These are phyloP conservation scores for Poeciliopsis occidentalis DNA, from an alignment of 2,113 vertebrate genomes.

Conservation along the genomic window DNA sequence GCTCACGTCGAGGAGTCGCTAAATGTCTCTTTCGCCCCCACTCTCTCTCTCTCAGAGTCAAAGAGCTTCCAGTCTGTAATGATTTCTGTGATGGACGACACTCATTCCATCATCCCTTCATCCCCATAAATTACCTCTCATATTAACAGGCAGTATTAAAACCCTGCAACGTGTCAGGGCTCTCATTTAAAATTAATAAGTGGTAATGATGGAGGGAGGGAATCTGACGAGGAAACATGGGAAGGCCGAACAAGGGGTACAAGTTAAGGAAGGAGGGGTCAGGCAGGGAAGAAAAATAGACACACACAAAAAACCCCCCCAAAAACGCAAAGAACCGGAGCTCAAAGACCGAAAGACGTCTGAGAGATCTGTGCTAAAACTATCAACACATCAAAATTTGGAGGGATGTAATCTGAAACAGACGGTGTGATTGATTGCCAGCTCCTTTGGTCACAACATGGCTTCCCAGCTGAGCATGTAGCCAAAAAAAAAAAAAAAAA, in stretches of 20 bases:
- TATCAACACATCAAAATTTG: slow-evolving; percentile 14
- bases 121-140: slow-evolving; percentile 80
- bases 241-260: slow-evolving; percentile 49
- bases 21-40: slow-evolving; percentile 13
- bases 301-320: background rate
- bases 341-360: slow-evolving; percentile 6
- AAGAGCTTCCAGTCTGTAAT: slow-evolving; percentile 58
- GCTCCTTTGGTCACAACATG: slow-evolving; percentile 32
- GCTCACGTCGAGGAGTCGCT: slow-evolving; percentile 9
- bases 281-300: background rate
- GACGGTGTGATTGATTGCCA: slow-evolving; percentile 32
- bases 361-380: background rate
- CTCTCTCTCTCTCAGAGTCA: slow-evolving; percentile 24
- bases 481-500: slow-evolving; percentile 9
- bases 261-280: background rate
- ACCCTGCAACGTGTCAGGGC: slow-evolving; percentile 79
- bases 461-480: slow-evolving; percentile 45
- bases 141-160: slow-evolving; percentile 85
- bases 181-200: slow-evolving; percentile 86
- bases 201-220: slow-evolving; percentile 81
- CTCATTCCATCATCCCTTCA: slow-evolving; percentile 76
- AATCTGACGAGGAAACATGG: slow-evolving; percentile 66
- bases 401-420: slow-evolving; percentile 6
- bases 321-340: slow-evolving; percentile 18
- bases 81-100: slow-evolving; percentile 75